phyloP scores from a whole-genome alignment of 2,797 vertebrate species.

The Urosaurus nigricauda region DNA sequence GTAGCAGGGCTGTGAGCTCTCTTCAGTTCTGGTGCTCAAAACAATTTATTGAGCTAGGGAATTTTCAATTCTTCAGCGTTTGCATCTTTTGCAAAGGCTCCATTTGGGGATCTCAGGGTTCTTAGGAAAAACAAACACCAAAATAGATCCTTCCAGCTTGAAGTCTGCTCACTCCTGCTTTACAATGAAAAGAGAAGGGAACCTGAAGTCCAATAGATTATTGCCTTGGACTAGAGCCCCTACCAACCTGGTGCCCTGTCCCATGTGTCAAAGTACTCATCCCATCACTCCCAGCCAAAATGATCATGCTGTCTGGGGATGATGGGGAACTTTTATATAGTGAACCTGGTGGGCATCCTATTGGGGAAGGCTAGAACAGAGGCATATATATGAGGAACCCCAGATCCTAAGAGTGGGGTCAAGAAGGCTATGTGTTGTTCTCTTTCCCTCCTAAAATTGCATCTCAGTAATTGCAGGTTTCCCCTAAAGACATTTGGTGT shows the following conservation, averaged over 20 bases:
- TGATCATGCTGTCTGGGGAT: background rate
- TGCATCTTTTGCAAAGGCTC: background rate
- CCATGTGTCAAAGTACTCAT: background rate
- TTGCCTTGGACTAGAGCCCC: background rate
- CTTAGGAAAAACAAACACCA: background rate
- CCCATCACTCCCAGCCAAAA: background rate
- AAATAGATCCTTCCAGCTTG: background rate
- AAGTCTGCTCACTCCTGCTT: background rate
- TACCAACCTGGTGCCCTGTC: background rate
- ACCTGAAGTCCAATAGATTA: background rate
- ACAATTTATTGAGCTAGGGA: background rate
- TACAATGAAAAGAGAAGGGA: background rate
- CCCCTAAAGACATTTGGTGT: constrained; percentile 85
- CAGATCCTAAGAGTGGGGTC: background rate
- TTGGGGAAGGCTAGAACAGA: background rate
- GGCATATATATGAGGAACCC: background rate
- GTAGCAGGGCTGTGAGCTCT: background rate
- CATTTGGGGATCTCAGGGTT: background rate
- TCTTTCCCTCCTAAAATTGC: constrained; percentile 24
- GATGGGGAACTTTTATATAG: background rate
- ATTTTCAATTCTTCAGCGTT: background rate
- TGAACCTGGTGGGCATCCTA: background rate
- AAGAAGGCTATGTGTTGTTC: background rate
- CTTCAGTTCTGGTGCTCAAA: background rate
- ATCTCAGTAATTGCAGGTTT: constrained; percentile 77